These are phyloP conservation scores for Gadopsis bispinosus DNA, from an alignment of 2,797 vertebrate species.

Conservation along the genomic window DNA sequence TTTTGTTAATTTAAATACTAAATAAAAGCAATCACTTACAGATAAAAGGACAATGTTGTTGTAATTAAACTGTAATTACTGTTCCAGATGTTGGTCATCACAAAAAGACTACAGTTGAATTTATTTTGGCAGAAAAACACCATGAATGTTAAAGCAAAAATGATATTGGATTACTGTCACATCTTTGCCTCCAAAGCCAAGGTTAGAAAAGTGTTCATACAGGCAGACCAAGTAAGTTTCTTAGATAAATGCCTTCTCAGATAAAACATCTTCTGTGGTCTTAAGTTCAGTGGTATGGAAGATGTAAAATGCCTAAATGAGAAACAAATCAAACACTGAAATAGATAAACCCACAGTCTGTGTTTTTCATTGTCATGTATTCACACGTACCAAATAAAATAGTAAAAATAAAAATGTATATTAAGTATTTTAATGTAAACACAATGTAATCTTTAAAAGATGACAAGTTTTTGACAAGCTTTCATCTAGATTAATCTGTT, in stretches of 20 bases:
- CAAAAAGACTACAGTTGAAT: not conserved
- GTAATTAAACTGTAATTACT: not conserved
- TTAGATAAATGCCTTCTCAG: not conserved
- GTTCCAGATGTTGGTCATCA: not conserved
- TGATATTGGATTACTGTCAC: fast-evolving
- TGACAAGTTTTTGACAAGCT: not conserved
- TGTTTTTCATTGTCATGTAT: not conserved
- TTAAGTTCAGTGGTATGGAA: not conserved
- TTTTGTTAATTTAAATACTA: not conserved
- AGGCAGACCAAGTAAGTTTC: not conserved
- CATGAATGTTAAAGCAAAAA: not conserved
- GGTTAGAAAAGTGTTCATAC: not conserved
- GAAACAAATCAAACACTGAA: not conserved
- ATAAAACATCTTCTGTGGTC: not conserved
- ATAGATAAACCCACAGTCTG: not conserved
- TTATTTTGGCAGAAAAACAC: not conserved
- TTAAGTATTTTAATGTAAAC: not conserved
- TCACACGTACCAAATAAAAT: not conserved
- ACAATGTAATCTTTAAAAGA: not conserved
- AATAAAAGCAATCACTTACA: not conserved
- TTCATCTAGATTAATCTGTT: not conserved
- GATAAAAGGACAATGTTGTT: not conserved
- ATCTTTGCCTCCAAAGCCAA: not conserved
- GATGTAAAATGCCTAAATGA: not conserved
- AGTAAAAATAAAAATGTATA: not conserved